Base-by-base conservation (phyloP, 1,140 invertebrate species). In the Ips typographus region DNA sequence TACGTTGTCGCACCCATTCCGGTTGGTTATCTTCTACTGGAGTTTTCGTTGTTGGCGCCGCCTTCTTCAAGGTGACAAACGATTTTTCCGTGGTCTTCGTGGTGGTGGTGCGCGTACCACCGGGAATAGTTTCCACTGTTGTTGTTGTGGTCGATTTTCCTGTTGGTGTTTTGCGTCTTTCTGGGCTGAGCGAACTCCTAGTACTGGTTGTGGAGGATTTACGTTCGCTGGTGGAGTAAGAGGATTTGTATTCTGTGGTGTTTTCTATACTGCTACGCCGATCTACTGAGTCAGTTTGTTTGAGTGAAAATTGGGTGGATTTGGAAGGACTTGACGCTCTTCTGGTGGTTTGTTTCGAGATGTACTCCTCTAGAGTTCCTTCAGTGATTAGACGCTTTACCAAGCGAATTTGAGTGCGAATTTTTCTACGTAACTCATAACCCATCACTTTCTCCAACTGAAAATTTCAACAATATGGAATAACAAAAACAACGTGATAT, bases 341-440 rank as follows among this genome's bases (percentile, higher is more conserved):
- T 39, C 63, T 37, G 4, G 39, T 39, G n/a, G 68, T 59, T 66
- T 70, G 71, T 62, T 60, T 65, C 8, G 41, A 41, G 6, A 73
- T 65, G 40, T 71, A 71, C 49, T 40, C 62, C 22, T 81, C 76
- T 37, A 80, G 78, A 66, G 82, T 83, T 40, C 73, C 72, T 68
- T 79, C 79, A 66, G 84, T 82, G 40, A 84, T 80, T 69, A 83
- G 80, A 73, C 89, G 87, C 71, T 86, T 87, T 2, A 90, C 86
- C 4, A 88, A 76, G 71, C 90, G 82, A 62, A 92, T 90, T 79
- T 92, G 90, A 4, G 89, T 84, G 70, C 91, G 84, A 62, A 93
- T 91, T 65, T 89, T 84, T 59, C 89, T 84, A 66, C 91, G 81
- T 74, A 91, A 83, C 72, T 92, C 90, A 76, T 92, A 92, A 63